Conservation (phyloP, 2,113 vertebrate species). For the Rhea americana region DNA sequence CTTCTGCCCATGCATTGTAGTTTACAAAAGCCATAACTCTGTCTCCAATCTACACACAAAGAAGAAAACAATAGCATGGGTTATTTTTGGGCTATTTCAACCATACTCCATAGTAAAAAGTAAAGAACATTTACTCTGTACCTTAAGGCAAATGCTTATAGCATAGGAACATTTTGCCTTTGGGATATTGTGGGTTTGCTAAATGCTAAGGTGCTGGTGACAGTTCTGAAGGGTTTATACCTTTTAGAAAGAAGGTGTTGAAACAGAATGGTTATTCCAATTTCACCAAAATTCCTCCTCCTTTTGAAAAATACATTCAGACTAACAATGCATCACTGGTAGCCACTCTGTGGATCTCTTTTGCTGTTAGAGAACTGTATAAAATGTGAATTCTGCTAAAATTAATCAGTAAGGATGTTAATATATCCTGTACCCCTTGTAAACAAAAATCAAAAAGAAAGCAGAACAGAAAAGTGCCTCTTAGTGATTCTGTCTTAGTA, state of each 20-base stretch:
- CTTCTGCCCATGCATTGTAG: conserved; percentile 97
- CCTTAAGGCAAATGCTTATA: background rate
- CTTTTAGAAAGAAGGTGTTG: background rate
- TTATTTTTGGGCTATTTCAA: background rate
- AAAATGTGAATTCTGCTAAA: background rate
- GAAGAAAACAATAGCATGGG: background rate
- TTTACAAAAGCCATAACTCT: conserved; percentile 96
- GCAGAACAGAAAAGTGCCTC: background rate
- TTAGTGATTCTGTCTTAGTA: background rate
- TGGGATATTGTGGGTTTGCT: background rate
- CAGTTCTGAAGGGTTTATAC: conserved; percentile 30
- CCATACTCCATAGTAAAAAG: background rate
- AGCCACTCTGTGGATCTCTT: background rate
- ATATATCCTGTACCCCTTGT: background rate
- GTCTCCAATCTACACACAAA: conserved; percentile 88
- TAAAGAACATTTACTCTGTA: background rate
- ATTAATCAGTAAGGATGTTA: background rate
- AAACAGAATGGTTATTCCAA: background rate
- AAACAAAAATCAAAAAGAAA: background rate
- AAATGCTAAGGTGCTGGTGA: conserved; percentile 6
- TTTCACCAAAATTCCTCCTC: background rate
- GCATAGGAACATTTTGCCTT: conserved; percentile 15
- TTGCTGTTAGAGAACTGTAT: background rate
- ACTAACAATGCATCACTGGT: background rate
- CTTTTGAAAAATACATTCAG: conserved; percentile 12